phyloP scores from a whole-genome alignment of 2,888 invertebrate genomes.

The Ectemnius lituratus region DNA sequence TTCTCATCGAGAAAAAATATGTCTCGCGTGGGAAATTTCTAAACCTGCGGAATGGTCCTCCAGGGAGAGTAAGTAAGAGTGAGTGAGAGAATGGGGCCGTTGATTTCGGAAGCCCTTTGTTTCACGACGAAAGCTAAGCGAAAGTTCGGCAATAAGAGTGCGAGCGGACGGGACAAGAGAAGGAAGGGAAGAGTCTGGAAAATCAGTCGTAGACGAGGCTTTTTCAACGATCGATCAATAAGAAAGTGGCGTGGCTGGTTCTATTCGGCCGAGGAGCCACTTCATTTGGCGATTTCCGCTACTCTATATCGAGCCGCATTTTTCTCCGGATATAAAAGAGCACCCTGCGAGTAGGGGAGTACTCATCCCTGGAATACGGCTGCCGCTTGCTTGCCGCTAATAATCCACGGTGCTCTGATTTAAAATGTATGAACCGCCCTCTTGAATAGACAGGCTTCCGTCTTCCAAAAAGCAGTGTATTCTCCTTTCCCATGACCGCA shows the following conservation, averaged over 20 bases:
- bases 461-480: too few relatives aligned
- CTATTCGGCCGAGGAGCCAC: neutral
- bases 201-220: neutral
- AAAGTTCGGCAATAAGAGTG: constrained; percentile 15
- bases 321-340: neutral
- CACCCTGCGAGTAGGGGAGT: neutral
- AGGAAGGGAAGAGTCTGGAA: neutral
- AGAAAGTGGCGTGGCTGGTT: neutral
- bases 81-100: neutral
- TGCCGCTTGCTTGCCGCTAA: neutral
- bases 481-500: too few relatives aligned
- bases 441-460: too few relatives aligned
- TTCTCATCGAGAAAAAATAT: constrained; percentile 36
- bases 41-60: constrained; percentile 17
- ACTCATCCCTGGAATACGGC: neutral
- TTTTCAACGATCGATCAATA: neutral
- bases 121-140: constrained; percentile 28
- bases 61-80: neutral
- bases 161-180: constrained; percentile 4
- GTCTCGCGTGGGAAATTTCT: constrained; percentile 37
- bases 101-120: constrained; percentile 36
- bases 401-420: constrained; percentile 5
- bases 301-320: neutral
- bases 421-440: neutral
- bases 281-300: constrained; percentile 5